phyloP scores from a whole-genome alignment of 92 coral and sea anemone genomes.

The Bergia sp. region DNA sequence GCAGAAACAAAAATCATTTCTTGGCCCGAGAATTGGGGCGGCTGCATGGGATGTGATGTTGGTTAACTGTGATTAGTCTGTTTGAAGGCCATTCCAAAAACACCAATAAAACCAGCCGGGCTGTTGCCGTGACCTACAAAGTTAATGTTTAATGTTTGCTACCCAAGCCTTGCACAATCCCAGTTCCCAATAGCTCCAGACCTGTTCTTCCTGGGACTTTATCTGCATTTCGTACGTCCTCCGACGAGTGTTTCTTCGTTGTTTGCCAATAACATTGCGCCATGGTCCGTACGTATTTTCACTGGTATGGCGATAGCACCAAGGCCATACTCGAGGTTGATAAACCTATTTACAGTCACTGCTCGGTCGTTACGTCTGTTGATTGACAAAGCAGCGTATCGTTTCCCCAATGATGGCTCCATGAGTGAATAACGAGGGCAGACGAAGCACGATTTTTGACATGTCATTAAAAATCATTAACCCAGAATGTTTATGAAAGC shows the following conservation, averaged over 20 bases:
- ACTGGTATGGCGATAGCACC: constrained; percentile 15
- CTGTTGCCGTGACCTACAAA: no score
- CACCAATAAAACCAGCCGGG: no score
- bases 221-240: constrained; percentile 64
- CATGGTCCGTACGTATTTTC: constrained; percentile 75
- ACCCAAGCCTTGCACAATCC: neutral
- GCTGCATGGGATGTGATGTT: no score
- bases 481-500: constrained; percentile 21
- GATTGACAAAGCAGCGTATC: constrained; percentile 72
- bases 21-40: no score
- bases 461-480: neutral
- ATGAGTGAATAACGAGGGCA: constrained; percentile 24
- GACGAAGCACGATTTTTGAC: neutral
- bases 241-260: constrained; percentile 53
- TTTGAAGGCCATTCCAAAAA: no score
- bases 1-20: no score
- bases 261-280: constrained; percentile 70
- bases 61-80: no score
- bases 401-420: constrained; percentile 79
- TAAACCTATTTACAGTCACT: constrained; percentile 78
- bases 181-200: constrained; percentile 38
- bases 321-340: constrained; percentile 65
- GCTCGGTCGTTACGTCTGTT: constrained; percentile 77
- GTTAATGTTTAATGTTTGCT: no score
- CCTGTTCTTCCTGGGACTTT: constrained; percentile 84